Conservation (phyloP, 2,888 invertebrate species). For the Erannis defoliaria region DNA sequence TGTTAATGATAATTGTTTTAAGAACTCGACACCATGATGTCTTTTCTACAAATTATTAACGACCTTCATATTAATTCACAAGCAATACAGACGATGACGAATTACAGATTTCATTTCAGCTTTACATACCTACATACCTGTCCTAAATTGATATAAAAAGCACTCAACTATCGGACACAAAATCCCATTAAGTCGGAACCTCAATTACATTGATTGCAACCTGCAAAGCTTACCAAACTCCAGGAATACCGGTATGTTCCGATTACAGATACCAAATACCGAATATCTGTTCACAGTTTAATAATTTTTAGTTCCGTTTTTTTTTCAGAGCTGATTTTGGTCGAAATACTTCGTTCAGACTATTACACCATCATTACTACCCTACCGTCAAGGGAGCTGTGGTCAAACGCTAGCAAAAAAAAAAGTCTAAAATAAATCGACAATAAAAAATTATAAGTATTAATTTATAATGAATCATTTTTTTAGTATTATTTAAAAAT, state of each 20-base stretch:
- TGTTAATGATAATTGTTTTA: too few relatives aligned
- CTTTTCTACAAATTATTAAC: neutral
- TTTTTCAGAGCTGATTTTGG: too few relatives aligned
- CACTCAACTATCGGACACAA: slow-evolving; percentile 11
- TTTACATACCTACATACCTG: slow-evolving; percentile 5
- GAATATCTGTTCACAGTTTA: slow-evolving; percentile 14
- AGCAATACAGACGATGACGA: neutral
- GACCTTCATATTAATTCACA: neutral
- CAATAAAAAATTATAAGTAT: too few relatives aligned
- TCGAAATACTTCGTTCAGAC: too few relatives aligned
- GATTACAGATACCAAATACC: neutral
- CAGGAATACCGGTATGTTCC: slow-evolving; percentile 13
- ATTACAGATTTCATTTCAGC: slow-evolving; percentile 1
- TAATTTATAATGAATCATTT: too few relatives aligned
- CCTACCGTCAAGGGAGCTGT: too few relatives aligned
- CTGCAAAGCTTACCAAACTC: slow-evolving; percentile 15
- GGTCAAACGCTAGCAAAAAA: too few relatives aligned
- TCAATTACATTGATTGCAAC: slow-evolving; percentile 12
- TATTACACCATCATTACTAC: too few relatives aligned
- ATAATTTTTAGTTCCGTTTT: slow-evolving; percentile 30
- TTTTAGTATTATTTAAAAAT: too few relatives aligned
- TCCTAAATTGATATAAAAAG: slow-evolving; percentile 9
- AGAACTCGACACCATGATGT: neutral
- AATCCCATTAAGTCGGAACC: slow-evolving; percentile 15
- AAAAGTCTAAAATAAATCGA: too few relatives aligned